phyloP scores from a whole-genome alignment of 2,888 invertebrate genomes.

The Carabus problematicus region DNA sequence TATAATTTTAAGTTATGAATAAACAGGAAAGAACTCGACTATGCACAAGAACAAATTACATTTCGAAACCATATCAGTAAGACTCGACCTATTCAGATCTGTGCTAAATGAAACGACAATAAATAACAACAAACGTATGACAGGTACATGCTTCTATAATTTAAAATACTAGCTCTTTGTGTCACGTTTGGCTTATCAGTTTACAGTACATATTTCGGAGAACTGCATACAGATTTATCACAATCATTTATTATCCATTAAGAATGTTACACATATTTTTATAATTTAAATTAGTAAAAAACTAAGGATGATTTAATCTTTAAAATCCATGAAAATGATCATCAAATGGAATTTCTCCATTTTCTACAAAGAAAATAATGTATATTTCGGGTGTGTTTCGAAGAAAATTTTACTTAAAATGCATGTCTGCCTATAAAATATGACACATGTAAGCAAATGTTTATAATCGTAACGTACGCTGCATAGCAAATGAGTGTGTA shows the following conservation, averaged over 20 bases:
- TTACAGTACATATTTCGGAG: no score
- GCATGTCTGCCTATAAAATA: background rate
- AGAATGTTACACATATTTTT: no score
- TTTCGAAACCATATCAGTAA: constrained; percentile 12
- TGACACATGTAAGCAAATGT: constrained; percentile 19
- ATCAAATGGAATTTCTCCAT: background rate
- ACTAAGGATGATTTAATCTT: background rate
- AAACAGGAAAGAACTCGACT: no score
- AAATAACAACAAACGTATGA: background rate
- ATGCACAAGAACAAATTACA: constrained; percentile 1
- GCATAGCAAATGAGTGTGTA: constrained; percentile 2
- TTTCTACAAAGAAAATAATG: background rate
- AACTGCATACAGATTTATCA: no score
- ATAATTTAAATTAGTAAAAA: no score
- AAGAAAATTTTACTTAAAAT: no score
- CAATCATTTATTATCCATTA: no score
- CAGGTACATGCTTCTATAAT: constrained; percentile 5
- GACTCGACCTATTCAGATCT: constrained; percentile 1
- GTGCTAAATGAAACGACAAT: background rate
- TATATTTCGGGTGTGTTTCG: no score
- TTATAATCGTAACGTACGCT: background rate
- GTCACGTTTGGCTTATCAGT: no score
- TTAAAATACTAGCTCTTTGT: background rate
- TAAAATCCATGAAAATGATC: background rate
- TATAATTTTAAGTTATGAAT: no score